Evolutionary conservation across 2,113 vertebrate genomes (phyloP).

Genomic region (Macaca nemestrina): DNA sequence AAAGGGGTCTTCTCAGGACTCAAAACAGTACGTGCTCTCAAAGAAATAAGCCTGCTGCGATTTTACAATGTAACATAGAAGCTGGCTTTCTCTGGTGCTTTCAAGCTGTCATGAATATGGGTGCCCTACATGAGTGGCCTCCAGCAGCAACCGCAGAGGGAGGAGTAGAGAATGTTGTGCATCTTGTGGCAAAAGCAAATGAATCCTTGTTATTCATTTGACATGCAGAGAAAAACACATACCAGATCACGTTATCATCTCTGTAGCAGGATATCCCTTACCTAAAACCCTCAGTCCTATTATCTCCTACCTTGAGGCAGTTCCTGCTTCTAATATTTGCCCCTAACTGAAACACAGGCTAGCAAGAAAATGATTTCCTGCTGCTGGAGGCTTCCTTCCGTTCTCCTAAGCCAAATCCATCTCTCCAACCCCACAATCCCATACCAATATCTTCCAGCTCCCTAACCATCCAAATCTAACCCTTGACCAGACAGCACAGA

Average conservation of each 20-base stretch:
- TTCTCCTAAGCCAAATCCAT: neutral
- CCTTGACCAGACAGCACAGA: neutral
- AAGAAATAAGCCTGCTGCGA: neutral
- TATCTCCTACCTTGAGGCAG: neutral
- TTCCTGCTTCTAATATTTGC: neutral
- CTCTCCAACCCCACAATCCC: neutral
- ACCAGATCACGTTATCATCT: neutral
- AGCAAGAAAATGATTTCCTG: neutral
- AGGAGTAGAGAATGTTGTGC: neutral
- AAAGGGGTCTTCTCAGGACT: neutral
- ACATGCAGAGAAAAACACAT: neutral
- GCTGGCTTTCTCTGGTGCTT: neutral
- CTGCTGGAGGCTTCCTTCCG: neutral
- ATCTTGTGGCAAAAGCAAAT: neutral
- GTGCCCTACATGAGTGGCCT: neutral
- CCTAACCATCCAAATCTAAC: neutral
- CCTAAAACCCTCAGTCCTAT: neutral
- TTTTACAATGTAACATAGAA: neutral
- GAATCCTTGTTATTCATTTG: neutral
- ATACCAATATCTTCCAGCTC: neutral
- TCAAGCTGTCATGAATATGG: neutral
- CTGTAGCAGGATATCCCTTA: neutral
- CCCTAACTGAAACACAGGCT: neutral
- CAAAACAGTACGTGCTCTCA: neutral
- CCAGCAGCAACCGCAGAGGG: neutral